Evolutionary conservation across 2,113 vertebrate species (phyloP).

Genomic region (Craseonycteris thonglongyai): DNA sequence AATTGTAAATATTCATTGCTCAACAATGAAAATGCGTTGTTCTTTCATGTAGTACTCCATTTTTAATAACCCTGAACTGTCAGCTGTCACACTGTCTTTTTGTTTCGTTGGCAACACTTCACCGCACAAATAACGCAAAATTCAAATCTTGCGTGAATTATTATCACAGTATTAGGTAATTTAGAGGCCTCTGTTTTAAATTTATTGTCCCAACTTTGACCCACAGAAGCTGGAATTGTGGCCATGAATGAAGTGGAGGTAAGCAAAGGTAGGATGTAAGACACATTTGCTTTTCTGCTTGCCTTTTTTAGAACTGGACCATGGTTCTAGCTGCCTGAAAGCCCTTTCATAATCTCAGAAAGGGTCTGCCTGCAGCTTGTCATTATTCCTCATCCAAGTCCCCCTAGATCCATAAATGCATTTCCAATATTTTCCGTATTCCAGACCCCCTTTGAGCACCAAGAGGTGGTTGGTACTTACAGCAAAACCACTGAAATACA

Average conservation of each 20-base stretch:
- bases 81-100: too few species aligned
- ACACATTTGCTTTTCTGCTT: not conserved
- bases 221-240: not conserved
- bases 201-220: not conserved
- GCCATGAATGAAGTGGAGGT: not conserved
- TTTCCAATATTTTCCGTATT: not conserved
- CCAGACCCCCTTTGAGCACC: not conserved
- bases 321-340: not conserved
- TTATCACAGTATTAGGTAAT: not conserved
- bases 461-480: not conserved
- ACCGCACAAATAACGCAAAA: too few species aligned
- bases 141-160: too few species aligned
- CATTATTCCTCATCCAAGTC: not conserved
- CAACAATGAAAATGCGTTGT: too few species aligned
- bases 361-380: not conserved
- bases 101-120: too few species aligned
- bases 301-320: not conserved
- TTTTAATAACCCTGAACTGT: too few species aligned
- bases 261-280: not conserved
- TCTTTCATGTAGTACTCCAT: too few species aligned
- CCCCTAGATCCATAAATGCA: not conserved
- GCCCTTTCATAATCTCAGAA: not conserved
- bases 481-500: constrained; percentile 31
- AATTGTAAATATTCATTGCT: too few species aligned
- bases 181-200: not conserved